phyloP scores from a whole-genome alignment of 1,140 invertebrate genomes.

The Pinna nobilis region DNA sequence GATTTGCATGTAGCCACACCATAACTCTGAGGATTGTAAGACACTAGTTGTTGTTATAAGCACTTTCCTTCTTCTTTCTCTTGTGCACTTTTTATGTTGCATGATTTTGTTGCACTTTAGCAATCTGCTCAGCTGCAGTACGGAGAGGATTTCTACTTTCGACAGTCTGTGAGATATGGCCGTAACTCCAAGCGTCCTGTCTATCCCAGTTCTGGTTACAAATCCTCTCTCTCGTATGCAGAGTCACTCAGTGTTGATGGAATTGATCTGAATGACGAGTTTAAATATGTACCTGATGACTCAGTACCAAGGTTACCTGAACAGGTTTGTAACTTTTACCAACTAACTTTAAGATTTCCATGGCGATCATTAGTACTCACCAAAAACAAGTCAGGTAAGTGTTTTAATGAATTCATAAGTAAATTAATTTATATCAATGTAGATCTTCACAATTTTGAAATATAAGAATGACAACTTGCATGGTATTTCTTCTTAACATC shows the following conservation, averaged over 20 bases:
- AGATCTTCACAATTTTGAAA: too few species aligned
- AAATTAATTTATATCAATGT: too few species aligned
- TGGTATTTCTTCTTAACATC: too few species aligned
- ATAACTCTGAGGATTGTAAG: too few species aligned
- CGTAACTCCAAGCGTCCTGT: slow-evolving; percentile 33
- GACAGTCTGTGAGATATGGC: slow-evolving; percentile 60
- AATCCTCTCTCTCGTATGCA: slow-evolving; percentile 27
- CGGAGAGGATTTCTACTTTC: slow-evolving; percentile 61
- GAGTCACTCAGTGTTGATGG: slow-evolving; percentile 41
- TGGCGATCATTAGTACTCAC: too few species aligned
- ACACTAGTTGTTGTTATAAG: too few species aligned
- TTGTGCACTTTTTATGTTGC: neutral
- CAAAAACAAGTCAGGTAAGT: too few species aligned
- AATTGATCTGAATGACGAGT: slow-evolving; percentile 56
- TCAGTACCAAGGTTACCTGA: slow-evolving; percentile 57
- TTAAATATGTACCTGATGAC: slow-evolving; percentile 62
- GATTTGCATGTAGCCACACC: too few species aligned
- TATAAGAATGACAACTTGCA: too few species aligned
- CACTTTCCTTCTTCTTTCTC: neutral
- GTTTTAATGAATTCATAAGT: too few species aligned
- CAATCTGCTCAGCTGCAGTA: slow-evolving; percentile 41
- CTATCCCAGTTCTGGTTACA: slow-evolving; percentile 43
- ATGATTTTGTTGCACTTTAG: neutral
- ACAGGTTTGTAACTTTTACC: too few species aligned
- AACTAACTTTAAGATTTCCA: too few species aligned